Evolutionary conservation across 2,113 vertebrate genomes (phyloP).

Genomic region (Motacilla alba): DNA sequence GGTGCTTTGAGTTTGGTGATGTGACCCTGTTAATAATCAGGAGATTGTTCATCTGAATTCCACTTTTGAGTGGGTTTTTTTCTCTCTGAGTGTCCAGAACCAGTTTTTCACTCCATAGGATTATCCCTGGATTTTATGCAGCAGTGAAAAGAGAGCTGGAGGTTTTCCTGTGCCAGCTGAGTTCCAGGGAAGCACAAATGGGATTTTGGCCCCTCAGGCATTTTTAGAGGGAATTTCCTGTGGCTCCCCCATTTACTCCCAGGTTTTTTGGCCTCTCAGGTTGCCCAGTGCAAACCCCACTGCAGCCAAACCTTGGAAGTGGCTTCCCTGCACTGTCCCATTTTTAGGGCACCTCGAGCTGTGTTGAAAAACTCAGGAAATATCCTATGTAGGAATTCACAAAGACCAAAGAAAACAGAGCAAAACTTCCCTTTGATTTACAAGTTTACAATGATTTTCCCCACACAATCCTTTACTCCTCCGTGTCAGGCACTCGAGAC

Average conservation of each 20-base stretch:
- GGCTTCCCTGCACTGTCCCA: not conserved
- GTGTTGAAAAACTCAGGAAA: not conserved
- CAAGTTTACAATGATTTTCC: not conserved
- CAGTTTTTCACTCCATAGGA: not conserved
- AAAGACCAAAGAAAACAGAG: not conserved
- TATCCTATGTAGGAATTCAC: not conserved
- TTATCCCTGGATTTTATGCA: not conserved
- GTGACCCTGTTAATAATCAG: not conserved
- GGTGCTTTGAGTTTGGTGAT: not conserved
- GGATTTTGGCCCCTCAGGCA: not conserved
- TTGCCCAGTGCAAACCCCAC: not conserved
- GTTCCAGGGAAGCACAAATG: not conserved
- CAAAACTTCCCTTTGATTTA: not conserved
- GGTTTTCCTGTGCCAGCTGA: not conserved
- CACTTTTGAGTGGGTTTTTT: accelerated
- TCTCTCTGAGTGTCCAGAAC: not conserved
- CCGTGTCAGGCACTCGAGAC: not conserved
- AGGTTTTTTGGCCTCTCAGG: not conserved
- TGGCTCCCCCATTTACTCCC: not conserved
- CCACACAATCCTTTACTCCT: not conserved
- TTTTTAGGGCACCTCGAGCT: not conserved
- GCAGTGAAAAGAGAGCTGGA: not conserved
- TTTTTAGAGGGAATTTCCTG: not conserved
- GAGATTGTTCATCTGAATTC: not conserved
- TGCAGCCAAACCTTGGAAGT: not conserved